A percentile compares a stretch with the other conserved stretches of the same genome.
Evolutionary conservation across 2,888 invertebrate genomes (phyloP).

Genomic region (Magallana nippona): DNA sequence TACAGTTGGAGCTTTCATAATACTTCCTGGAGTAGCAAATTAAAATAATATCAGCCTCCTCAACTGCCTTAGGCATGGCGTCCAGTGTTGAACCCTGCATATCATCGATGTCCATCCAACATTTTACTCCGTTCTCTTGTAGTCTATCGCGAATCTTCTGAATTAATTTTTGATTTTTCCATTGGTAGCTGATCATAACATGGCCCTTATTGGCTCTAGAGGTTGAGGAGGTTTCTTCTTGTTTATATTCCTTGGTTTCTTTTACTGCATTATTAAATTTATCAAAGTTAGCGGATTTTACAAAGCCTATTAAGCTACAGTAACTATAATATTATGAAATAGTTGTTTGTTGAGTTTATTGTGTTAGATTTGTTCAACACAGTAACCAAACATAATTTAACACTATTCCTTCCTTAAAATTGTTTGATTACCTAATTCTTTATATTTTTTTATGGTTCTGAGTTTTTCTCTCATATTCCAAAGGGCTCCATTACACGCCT

Average conservation of each 20-base stretch:
- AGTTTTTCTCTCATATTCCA: conserved; percentile 63
- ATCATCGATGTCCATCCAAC: conserved; percentile 65
- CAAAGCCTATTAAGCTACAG: no score
- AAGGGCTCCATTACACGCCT: conserved; percentile 60
- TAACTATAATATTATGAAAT: no score
- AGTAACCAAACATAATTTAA: neutral
- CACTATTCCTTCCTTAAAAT: neutral
- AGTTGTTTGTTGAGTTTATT: no score
- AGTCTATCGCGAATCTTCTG: conserved; percentile 60
- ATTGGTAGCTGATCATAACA: conserved; percentile 73
- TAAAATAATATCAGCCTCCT: conserved; percentile 64
- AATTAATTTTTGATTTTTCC: conserved; percentile 64
- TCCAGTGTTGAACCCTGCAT: conserved; percentile 70
- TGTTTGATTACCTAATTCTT: conserved; percentile 54
- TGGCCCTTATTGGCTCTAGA: conserved; percentile 53
- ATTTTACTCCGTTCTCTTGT: conserved; percentile 42
- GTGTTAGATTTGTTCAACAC: no score
- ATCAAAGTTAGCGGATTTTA: no score
- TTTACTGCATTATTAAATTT: neutral
- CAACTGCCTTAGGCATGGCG: conserved; percentile 71
- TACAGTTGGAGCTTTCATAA: conserved; percentile 70
- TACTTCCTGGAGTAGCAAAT: conserved; percentile 71
- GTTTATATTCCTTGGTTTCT: conserved; percentile 9
- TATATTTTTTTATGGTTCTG: conserved; percentile 46
- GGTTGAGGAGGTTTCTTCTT: neutral